Conservation (phyloP, 2,113 vertebrate species). For the Lethenteron reissneri region DNA sequence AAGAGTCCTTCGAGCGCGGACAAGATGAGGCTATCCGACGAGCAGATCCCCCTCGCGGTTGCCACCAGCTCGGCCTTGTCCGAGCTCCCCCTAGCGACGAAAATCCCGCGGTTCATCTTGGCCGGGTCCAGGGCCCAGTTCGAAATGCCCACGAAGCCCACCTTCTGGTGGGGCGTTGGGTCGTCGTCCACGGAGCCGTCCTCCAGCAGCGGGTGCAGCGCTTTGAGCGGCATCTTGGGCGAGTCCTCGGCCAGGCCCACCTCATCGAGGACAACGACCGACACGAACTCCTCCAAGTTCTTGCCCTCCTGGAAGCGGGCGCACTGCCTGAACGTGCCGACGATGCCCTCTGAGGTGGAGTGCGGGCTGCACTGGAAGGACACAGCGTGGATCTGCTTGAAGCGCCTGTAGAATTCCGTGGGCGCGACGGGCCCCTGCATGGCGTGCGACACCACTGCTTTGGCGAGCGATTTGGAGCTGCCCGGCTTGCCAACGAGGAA, state of each 20-base stretch:
- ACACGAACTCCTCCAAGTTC: slow-evolving; percentile 58
- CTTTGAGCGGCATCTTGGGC: slow-evolving; percentile 80
- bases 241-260: slow-evolving; percentile 89
- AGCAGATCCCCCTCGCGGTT: slow-evolving; percentile 64
- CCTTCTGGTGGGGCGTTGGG: slow-evolving; percentile 60
- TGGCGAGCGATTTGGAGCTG: slow-evolving; percentile 86
- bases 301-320: slow-evolving; percentile 83
- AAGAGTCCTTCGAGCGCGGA: slow-evolving; percentile 41
- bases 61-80: slow-evolving; percentile 41
- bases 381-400: slow-evolving; percentile 76
- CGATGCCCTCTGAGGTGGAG: slow-evolving; percentile 83
- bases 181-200: slow-evolving; percentile 81
- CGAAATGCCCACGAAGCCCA: slow-evolving; percentile 83
- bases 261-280: slow-evolving; percentile 85
- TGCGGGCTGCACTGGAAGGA: slow-evolving; percentile 95
- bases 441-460: slow-evolving; percentile 73
- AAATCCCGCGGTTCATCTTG: slow-evolving; percentile 93
- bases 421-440: slow-evolving; percentile 76
- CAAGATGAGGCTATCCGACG: slow-evolving; percentile 35
- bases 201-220: slow-evolving; percentile 70
- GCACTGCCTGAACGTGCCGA: slow-evolving; percentile 75
- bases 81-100: slow-evolving; percentile 67
- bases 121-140: slow-evolving; percentile 95
- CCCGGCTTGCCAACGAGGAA: slow-evolving; percentile 91
- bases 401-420: slow-evolving; percentile 43